phyloP scores from a whole-genome alignment of 1,140 invertebrate species.

The Nasonia vitripennis region DNA sequence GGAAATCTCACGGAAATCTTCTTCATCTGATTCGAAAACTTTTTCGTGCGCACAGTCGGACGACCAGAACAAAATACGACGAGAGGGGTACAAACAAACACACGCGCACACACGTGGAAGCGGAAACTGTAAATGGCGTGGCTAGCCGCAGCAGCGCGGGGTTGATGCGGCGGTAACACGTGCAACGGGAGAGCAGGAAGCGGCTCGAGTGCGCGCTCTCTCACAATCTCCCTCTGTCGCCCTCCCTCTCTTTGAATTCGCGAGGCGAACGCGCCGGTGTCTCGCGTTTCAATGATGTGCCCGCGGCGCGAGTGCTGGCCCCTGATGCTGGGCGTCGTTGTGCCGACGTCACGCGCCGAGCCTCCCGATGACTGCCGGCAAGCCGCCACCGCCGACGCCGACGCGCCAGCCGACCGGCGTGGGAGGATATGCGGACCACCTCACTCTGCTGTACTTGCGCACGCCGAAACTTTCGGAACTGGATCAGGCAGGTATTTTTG shows the following conservation, averaged over 20 bases:
- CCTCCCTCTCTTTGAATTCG: constrained; percentile 19
- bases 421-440: not conserved
- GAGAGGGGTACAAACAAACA: no score
- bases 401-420: not conserved
- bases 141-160: no score
- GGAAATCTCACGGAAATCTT: not conserved
- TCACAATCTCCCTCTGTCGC: no score
- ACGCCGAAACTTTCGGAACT: not conserved
- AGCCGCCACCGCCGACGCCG: constrained; percentile 1
- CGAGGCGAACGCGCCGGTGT: constrained; percentile 66
- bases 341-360: constrained; percentile 47
- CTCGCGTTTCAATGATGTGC: constrained; percentile 68
- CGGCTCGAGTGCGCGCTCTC: constrained; percentile 13
- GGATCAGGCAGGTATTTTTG: not conserved
- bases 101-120: not conserved
- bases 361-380: constrained; percentile 54
- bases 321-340: constrained; percentile 47
- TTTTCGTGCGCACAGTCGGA: no score
- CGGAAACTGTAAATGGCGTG: no score
- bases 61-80: no score
- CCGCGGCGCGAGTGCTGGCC: constrained; percentile 19
- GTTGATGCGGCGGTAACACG: not conserved
- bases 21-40: no score
- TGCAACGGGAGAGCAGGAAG: not conserved
- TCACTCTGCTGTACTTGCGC: not conserved